Base-by-base conservation (phyloP, 2,113 vertebrate species). In the Cygnus atratus region DNA sequence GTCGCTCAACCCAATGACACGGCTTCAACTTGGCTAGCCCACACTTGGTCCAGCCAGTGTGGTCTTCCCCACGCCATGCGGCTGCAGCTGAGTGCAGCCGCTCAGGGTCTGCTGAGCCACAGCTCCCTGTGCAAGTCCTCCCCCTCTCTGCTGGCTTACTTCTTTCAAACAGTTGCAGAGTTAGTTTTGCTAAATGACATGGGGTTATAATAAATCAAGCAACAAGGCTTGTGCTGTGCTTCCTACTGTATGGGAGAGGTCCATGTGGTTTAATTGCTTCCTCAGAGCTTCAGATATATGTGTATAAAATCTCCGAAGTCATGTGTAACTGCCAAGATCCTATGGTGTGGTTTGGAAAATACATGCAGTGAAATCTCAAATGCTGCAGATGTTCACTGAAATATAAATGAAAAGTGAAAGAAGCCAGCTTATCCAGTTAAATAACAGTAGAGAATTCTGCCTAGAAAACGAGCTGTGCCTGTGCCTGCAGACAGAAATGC, bases 171-270 rank as follows among this genome's bases (percentile, higher is more conserved):
- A 59, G 95, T 83, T 91, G 55, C 78, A 76, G 72, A 94, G 93
- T 74, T 92, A 81, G 87, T 95, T 97, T 97, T 96, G 74, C 84
- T 96, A 87, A 74, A 83, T 84, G 81, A 92, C 92, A 89, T 87
- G 50, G 93, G 92, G 95, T 97, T 95, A 80, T 91, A 96, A 96
- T 96, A 95, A 97, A 96, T 97, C 93, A 94, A 96, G 87, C 76
- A 81, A 92, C 62, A 91, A 92, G 73, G 87, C 91, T 70, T 83
- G 71, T 93, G 75, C 67, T 96, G 41, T 87, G 71, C 87, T 89
- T 89, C 88, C 92, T 95, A 93, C 92, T 89, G 92, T 83, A 94
- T 63, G 85, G 87, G 93, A 96, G 96, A 96, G 80, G 70, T 92
- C 88, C 71, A 43, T 91, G 70, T 83, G 74, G 73, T 93, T 95